Evolutionary conservation across 2,113 vertebrate genomes (phyloP), one percentile per base, ranked within the genome.

Genomic region (Megaceryle torquata): DNA sequence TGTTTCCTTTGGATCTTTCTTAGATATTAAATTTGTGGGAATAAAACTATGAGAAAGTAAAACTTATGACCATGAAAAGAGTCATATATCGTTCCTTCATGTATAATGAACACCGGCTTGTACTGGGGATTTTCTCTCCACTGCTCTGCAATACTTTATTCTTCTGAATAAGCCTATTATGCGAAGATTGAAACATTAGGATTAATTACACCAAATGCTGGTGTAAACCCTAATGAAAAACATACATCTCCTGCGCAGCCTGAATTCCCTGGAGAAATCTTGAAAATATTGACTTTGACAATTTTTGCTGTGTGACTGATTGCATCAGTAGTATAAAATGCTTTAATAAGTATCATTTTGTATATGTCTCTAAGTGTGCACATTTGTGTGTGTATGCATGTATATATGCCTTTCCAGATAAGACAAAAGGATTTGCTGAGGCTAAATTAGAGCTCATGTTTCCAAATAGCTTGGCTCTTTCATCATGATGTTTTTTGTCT

Each of bases 201-300:
- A 97, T 97, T 98, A 98, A 98, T 98, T 97, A 97, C 91, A 93
- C 77, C 79, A 97, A 97, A 92, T 91, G 84, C 53, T 95, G 95
- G 85, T 91, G 60, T 85, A 97, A 98, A 96, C 69, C 41, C 46
- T 97, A 96, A 97, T 98, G 97, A 97, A 97, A 98, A 97, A 81
- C 96, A 95, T 96, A 87, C 71, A 97, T 97, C 96, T 96, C 92
- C 93, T 15, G 5, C 78, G 85, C 85, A 93, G 92, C 33, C 86
- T 87, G 54, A 88, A 97, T 92, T 97, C 97, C 96, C 83, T 29
- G 29, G 88, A 96, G 95, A 97, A 93, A 94, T 93, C 57, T 93
- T 93, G 87, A 97, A 98, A 97, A 96, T 93, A 97, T 67, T 95
- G 96, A 94, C 83, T 96, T 93, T 95, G 95, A 95, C 94, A 97